Evolutionary conservation across 2,113 vertebrate species (phyloP), one percentile per base, ranked within the genome.

Genomic region (Chionomys nivalis): DNA sequence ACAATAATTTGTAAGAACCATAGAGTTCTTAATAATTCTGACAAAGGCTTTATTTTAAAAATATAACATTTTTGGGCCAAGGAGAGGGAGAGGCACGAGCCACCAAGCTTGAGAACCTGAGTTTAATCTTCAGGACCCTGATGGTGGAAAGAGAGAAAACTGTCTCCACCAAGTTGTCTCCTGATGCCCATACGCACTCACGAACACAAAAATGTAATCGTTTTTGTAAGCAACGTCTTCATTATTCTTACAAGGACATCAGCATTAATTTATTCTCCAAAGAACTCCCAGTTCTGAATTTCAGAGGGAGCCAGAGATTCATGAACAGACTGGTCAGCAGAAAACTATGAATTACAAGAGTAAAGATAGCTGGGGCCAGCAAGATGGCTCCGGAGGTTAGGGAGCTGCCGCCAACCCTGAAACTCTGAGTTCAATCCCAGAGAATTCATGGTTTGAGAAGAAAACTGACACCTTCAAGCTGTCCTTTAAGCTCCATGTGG

Each of bases 21-120:
- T 3, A 73, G 58, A 94, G 78, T 96, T 8, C 82, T 85, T 26
- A 14, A 42, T 55, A 90, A 65, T 42, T 94, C 47, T 73, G 13
- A 44, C 52, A 88, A 88, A 89, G 36, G 16, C n/a, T 47, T 93
- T 85, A 90, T 81, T 94, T 93, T 77, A 13, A 88, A 95, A 85
- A 79, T 36, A 58, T 23, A 42, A 42, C 36, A 63, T 85, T 65
- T 26, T 83, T 52, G 81, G n/a, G 61, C 13, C 58, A 85, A 28
- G 17, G 39, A 85, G 58, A 44, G 14, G 26, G 61, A 42, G 7
- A 28, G 58, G 81, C n/a, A 63, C 7, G 28, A 42, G 55, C 19
- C 19, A 28, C n/a, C 58, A 83, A 42, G 14, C 58, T 63, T 83
- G n/a, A 39, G 81, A 28, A 31, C 23, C 55, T 8, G 24, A 42